These are phyloP conservation scores for Cynopterus sphinx DNA, from an alignment of 2,797 vertebrate genomes.

Conservation along the genomic window DNA sequence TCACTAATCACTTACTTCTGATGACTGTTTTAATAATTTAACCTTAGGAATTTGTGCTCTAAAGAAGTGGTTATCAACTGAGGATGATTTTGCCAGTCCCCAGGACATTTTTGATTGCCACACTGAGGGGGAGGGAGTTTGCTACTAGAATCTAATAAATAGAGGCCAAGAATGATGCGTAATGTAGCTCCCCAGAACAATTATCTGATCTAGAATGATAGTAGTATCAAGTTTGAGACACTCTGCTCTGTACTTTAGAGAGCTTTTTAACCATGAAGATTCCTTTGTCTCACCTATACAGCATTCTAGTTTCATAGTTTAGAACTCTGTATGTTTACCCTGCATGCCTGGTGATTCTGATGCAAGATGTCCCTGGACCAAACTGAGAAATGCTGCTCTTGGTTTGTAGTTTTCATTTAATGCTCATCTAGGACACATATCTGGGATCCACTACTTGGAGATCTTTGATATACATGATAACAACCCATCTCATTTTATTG, in stretches of 20 bases:
- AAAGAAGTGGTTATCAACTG: too few species aligned
- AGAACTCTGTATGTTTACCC: neutral
- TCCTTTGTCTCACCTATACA: neutral
- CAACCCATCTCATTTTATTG: neutral
- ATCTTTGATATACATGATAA: neutral
- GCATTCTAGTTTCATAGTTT: neutral
- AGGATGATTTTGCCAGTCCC: too few species aligned
- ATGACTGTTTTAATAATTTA: too few species aligned
- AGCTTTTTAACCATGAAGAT: neutral
- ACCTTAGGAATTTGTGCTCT: too few species aligned
- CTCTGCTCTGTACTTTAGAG: neutral
- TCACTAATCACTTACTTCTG: too few species aligned
- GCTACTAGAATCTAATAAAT: too few species aligned
- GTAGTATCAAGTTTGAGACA: neutral
- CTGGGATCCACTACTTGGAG: neutral
- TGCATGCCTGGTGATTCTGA: neutral
- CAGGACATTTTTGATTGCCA: too few species aligned
- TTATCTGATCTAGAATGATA: too few species aligned
- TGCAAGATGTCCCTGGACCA: neutral
- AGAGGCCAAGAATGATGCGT: neutral
- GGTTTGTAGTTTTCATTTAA: neutral
- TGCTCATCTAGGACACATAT: neutral
- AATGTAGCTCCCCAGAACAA: neutral
- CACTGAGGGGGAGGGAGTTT: too few species aligned
- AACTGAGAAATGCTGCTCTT: neutral